Evolutionary conservation across 2,888 invertebrate genomes (phyloP).

Genomic region (Brachyopa scutellaris): DNA sequence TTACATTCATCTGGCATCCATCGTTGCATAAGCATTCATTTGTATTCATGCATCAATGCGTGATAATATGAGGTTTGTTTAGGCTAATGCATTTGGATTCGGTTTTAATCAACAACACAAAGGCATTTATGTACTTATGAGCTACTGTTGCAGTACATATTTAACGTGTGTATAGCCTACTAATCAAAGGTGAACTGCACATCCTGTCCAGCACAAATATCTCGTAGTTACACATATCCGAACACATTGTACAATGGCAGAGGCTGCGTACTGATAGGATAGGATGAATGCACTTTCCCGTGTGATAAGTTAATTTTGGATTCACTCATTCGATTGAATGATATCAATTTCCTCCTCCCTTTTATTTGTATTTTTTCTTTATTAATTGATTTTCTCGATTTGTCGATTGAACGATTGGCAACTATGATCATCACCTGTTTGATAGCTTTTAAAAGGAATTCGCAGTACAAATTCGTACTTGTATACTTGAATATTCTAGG

Average conservation of each 20-base stretch:
- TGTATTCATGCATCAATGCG: constrained; percentile 41
- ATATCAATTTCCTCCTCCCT: constrained; percentile 45
- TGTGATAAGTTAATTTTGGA: constrained; percentile 46
- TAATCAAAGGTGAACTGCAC: constrained; percentile 16
- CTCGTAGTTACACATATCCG: neutral
- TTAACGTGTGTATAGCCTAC: constrained; percentile 7
- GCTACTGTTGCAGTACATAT: constrained; percentile 5
- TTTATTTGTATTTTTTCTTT: constrained; percentile 9
- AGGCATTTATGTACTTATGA: constrained; percentile 15
- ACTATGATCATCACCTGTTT: constrained; percentile 13
- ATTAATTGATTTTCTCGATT: constrained; percentile 36
- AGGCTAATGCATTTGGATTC: constrained; percentile 42
- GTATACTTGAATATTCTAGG: constrained; percentile 46
- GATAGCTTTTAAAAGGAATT: constrained; percentile 50
- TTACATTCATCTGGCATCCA: constrained; percentile 18
- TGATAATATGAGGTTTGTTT: neutral
- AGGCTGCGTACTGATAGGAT: neutral
- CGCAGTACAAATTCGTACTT: too few species aligned
- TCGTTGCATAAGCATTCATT: constrained; percentile 26
- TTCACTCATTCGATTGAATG: constrained; percentile 50
- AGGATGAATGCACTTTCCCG: constrained; percentile 39
- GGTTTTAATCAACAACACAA: constrained; percentile 48
- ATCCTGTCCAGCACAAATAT: constrained; percentile 26
- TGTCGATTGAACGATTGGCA: constrained; percentile 5
- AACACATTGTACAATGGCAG: constrained; percentile 10